A percentile compares a stretch with the other conserved stretches of the same genome.
Evolutionary conservation across 2,797 vertebrate genomes (phyloP).

Genomic region (Halcyon chelicuti): DNA sequence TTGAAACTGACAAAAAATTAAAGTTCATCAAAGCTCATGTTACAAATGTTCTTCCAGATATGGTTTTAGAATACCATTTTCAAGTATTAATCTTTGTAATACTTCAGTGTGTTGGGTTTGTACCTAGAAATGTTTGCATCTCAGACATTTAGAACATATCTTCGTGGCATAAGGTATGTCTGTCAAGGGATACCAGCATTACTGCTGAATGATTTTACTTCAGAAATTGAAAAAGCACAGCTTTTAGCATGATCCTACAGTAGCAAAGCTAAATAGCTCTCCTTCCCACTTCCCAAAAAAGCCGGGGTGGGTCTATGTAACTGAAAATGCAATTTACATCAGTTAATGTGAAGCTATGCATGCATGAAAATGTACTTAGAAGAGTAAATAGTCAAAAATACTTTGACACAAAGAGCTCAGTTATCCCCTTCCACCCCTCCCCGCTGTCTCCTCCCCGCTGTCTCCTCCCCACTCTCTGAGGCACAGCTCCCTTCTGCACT

Average conservation of each 20-base stretch:
- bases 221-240: neutral
- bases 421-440: neutral
- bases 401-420: neutral
- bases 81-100: neutral
- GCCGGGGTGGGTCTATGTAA: neutral
- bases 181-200: neutral
- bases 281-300: neutral
- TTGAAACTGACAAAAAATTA: neutral
- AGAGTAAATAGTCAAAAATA: neutral
- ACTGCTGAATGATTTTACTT: neutral
- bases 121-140: neutral
- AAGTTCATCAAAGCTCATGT: neutral
- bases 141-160: neutral
- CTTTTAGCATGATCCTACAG: neutral
- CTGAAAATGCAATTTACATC: neutral
- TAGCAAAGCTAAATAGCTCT: neutral
- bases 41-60: neutral
- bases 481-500: neutral
- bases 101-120: neutral
- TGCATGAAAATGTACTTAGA: neutral
- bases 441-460: neutral
- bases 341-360: neutral
- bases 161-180: neutral
- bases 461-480: accelerated
- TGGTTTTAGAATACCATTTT: neutral